A percentile compares a stretch with the other conserved stretches of the same genome.
Conservation (phyloP, 2,888 invertebrate species). For the Mesorhabditis sp. region DNA sequence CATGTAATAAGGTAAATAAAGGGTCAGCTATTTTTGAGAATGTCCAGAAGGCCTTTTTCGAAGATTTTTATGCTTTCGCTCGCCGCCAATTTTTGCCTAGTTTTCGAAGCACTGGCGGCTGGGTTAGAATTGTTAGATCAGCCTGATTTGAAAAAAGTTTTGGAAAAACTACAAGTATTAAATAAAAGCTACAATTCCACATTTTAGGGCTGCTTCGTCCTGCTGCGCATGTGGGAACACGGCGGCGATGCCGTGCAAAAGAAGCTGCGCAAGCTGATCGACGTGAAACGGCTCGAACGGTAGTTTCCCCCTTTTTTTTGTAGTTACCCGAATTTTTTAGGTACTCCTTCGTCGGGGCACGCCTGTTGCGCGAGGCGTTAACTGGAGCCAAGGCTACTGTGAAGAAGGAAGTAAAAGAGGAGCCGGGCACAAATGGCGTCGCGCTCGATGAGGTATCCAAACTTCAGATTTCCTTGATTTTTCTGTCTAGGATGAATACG, state of each 20-base stretch:
- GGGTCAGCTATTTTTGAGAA: not conserved
- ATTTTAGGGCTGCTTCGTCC: conserved; percentile 45
- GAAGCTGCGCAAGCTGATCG: conserved; percentile 27
- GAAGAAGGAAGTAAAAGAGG: no score
- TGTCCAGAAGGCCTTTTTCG: no score
- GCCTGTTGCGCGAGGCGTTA: not conserved
- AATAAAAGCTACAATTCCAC: no score
- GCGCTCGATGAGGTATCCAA: no score
- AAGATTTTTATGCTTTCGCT: no score
- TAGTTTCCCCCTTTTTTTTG: conserved; percentile 13
- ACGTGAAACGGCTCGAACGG: conserved; percentile 24
- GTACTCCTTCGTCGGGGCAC: not conserved
- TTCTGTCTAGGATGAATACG: no score
- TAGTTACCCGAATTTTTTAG: not conserved
- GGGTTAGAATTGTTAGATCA: no score
- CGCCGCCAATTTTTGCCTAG: no score
- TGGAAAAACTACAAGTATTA: no score
- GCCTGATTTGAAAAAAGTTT: not conserved
- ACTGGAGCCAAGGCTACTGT: not conserved
- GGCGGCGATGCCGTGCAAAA: conserved; percentile 28
- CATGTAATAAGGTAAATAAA: conserved; percentile 39
- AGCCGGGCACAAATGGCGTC: no score
- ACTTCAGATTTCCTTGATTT: no score
- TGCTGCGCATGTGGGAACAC: conserved; percentile 42
- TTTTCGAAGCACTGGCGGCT: no score